Conservation (phyloP, 2,113 vertebrate species). For the Sinocyclocheilus anshuiensis region DNA sequence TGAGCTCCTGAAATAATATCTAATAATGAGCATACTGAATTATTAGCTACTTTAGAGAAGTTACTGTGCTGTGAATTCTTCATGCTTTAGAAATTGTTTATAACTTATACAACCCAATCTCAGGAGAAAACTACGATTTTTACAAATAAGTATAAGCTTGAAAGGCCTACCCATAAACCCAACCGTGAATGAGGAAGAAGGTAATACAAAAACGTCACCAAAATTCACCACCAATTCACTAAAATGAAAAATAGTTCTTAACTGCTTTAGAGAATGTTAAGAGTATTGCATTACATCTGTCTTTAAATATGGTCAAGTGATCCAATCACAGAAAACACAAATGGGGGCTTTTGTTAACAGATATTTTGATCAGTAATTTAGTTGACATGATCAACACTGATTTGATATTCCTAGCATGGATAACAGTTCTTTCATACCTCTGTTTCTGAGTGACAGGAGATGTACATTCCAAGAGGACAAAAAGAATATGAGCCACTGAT, state of each 20-base stretch:
- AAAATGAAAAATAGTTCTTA: background rate
- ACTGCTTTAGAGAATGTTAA: background rate
- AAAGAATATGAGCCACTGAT: slow-evolving; percentile 41
- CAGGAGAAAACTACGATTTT: background rate
- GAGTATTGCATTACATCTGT: background rate
- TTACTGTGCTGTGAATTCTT: background rate
- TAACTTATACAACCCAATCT: background rate
- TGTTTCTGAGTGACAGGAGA: slow-evolving; percentile 4
- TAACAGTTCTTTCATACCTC: background rate
- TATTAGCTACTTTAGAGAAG: too few species aligned
- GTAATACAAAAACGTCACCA: background rate
- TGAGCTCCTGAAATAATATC: background rate
- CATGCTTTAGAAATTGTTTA: background rate
- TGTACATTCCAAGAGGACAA: slow-evolving; percentile 33
- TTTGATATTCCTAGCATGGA: slow-evolving; percentile 1
- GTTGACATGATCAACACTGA: background rate
- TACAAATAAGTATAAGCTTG: background rate
- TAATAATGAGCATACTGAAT: background rate
- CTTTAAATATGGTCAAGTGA: background rate
- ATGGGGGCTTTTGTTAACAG: background rate
- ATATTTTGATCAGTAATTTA: background rate
- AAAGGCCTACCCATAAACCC: background rate
- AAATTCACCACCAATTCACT: background rate
- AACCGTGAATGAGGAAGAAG: background rate
- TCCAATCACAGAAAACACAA: background rate